Conservation (phyloP, 2,888 invertebrate genomes). For the Eurytoma californica region DNA sequence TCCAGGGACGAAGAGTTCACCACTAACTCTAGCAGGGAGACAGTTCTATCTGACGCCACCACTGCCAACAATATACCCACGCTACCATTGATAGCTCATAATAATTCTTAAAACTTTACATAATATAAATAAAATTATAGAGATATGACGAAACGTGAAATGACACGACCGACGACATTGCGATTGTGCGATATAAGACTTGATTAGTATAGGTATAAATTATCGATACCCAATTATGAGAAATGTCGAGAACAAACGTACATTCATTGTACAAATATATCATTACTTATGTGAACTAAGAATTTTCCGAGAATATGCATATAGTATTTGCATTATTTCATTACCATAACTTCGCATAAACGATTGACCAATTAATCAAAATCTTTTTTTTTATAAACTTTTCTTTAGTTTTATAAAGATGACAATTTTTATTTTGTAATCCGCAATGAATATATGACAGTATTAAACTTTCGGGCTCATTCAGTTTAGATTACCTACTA, state of each 20-base stretch:
- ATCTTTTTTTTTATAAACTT: too few species aligned
- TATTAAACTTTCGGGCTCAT: too few species aligned
- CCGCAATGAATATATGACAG: too few species aligned
- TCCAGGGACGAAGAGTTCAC: slow-evolving; percentile 74
- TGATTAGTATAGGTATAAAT: background rate
- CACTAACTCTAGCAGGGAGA: slow-evolving; percentile 74
- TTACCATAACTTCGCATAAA: too few species aligned
- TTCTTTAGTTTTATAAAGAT: too few species aligned
- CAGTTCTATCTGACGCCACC: slow-evolving; percentile 73
- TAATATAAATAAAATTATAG: background rate
- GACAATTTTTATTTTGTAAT: too few species aligned
- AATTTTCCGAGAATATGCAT: too few species aligned
- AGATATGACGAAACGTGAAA: background rate
- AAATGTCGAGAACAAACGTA: background rate
- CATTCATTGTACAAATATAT: background rate
- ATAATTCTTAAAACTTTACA: slow-evolving; percentile 54
- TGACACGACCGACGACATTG: slow-evolving; percentile 11
- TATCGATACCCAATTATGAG: background rate
- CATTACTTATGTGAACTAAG: too few species aligned
- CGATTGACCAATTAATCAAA: too few species aligned
- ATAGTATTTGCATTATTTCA: too few species aligned
- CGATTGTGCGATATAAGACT: background rate
- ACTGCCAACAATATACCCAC: slow-evolving; percentile 71
- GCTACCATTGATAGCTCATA: slow-evolving; percentile 69
- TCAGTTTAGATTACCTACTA: too few species aligned